Conservation (phyloP, 2,888 invertebrate genomes). For the Hydraecia micacea region DNA sequence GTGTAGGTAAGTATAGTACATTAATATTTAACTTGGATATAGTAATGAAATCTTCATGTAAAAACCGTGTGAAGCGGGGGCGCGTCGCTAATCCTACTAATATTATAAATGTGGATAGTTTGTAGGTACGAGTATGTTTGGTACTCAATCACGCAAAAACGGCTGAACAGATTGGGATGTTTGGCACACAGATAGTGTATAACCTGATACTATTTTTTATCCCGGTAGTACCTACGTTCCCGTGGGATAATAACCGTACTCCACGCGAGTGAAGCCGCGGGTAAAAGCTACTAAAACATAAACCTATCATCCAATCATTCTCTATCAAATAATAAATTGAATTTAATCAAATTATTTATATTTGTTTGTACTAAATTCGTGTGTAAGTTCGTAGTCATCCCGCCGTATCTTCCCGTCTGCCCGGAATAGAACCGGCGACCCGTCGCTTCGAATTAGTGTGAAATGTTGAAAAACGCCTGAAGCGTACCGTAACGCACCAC, state of each 20-base stretch:
- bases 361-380: slow-evolving; percentile 58
- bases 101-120: too few relatives aligned
- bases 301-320: slow-evolving; percentile 30
- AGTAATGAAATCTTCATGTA: not conserved
- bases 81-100: not conserved
- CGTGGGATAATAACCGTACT: too few relatives aligned
- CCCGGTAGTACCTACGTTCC: not conserved
- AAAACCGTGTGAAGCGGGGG: not conserved
- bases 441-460: slow-evolving; percentile 88
- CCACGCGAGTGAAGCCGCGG: not conserved
- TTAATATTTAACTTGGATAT: too few relatives aligned
- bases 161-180: too few relatives aligned
- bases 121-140: too few relatives aligned
- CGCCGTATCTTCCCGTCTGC: slow-evolving; percentile 73
- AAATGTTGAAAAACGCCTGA: slow-evolving; percentile 86
- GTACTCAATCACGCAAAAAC: too few relatives aligned
- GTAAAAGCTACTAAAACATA: not conserved
- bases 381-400: slow-evolving; percentile 71
- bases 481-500: slow-evolving; percentile 69
- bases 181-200: too few relatives aligned
- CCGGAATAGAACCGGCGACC: slow-evolving; percentile 87
- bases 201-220: too few relatives aligned
- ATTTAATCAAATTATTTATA: slow-evolving; percentile 54
- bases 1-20: too few relatives aligned
- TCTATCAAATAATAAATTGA: slow-evolving; percentile 45